These are phyloP conservation scores for Australoheros scitulus DNA, from an alignment of 2,113 vertebrate species.

Conservation along the genomic window DNA sequence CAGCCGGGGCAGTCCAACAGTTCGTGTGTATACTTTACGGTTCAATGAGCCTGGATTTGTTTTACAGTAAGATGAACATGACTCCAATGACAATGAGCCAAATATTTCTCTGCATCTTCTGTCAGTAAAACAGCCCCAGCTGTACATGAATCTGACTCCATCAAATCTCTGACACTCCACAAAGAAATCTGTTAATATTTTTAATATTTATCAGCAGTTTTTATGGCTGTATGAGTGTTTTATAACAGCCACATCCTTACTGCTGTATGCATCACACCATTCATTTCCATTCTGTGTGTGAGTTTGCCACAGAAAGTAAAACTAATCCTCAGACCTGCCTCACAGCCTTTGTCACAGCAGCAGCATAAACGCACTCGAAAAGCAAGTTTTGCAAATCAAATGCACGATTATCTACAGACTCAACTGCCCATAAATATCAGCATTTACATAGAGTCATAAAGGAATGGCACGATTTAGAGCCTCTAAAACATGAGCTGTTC, in stretches of 20 bases:
- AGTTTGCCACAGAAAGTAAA: not conserved
- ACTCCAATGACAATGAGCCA: not conserved
- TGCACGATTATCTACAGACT: no score
- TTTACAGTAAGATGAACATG: not conserved
- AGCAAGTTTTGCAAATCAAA: no score
- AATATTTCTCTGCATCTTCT: not conserved
- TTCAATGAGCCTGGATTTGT: fast-evolving
- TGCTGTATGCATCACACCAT: no score
- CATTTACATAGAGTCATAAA: fast-evolving
- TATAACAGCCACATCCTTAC: no score
- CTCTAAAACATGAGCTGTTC: no score
- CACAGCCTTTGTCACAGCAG: not conserved
- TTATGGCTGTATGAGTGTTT: not conserved
- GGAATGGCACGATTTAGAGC: fast-evolving
- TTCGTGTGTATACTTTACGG: not conserved
- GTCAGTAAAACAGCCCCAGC: not conserved
- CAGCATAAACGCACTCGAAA: no score
- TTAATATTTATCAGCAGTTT: not conserved
- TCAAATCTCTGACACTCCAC: not conserved
- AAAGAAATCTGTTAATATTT: not conserved
- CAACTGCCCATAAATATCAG: not conserved
- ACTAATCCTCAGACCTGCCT: no score
- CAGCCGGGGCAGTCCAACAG: not conserved
- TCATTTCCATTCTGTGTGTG: not conserved
- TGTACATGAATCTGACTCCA: not conserved